Percentiles rank a stretch among this genome's conserved stretches.
Conservation (phyloP, 2,888 invertebrate genomes). For the Aradus depressus region DNA sequence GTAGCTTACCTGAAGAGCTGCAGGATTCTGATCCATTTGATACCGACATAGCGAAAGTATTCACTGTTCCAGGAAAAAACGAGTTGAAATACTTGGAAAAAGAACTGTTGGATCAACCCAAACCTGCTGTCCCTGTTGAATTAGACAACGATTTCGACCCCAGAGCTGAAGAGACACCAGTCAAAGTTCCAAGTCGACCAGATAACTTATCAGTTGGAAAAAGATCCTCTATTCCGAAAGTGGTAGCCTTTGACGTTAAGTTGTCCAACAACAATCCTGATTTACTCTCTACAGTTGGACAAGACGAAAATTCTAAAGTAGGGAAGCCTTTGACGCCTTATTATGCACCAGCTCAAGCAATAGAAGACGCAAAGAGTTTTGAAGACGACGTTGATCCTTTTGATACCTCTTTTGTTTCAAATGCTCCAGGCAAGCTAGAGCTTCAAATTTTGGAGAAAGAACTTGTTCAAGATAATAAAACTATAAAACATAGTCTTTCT, state of each 20-base stretch:
- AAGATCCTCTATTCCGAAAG: conserved; percentile 30
- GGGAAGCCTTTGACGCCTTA: conserved; percentile 71
- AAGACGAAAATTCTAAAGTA: conserved; percentile 46
- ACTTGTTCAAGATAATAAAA: conserved; percentile 42
- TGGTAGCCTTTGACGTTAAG: conserved; percentile 37
- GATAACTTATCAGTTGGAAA: conserved; percentile 27
- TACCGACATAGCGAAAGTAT: conserved; percentile 60
- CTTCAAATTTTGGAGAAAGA: conserved; percentile 68
- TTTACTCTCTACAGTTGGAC: conserved; percentile 44
- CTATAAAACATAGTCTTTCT: conserved; percentile 42
- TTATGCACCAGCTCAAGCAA: conserved; percentile 43
- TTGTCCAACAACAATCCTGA: conserved; percentile 45
- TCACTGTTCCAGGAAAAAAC: conserved; percentile 62
- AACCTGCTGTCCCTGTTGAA: conserved; percentile 34
- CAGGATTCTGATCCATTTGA: conserved; percentile 63
- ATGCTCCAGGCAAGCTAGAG: conserved; percentile 59
- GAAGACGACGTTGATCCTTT: conserved; percentile 46
- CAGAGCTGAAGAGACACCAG: conserved; percentile 48
- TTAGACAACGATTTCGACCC: conserved; percentile 75
- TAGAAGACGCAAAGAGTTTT: conserved; percentile 22
- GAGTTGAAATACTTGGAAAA: conserved; percentile 68
- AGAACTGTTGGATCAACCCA: conserved; percentile 47
- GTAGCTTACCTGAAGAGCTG: conserved; percentile 36
- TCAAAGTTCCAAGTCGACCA: conserved; percentile 22
- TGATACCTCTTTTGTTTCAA: conserved; percentile 51